phyloP scores from a whole-genome alignment of 2,113 vertebrate genomes.

The Gobius niger region DNA sequence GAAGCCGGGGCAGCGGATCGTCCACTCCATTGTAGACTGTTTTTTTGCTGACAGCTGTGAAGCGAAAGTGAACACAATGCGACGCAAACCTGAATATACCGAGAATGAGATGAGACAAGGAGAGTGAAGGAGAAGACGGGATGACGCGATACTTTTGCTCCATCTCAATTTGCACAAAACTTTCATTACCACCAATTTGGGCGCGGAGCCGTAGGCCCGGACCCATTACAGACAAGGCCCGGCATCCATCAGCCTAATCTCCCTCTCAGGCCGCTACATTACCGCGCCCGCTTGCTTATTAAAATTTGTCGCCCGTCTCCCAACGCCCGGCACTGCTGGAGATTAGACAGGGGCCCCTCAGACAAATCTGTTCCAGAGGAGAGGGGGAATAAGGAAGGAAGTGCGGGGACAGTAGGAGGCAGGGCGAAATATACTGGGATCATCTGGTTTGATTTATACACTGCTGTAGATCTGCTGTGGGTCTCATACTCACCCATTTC shows the following conservation, averaged over 20 bases:
- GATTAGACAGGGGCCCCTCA: constrained; percentile 64
- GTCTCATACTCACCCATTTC: constrained; percentile 19
- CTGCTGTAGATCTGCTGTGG: constrained; percentile 42
- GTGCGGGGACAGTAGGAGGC: constrained; percentile 44
- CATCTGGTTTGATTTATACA: constrained; percentile 74
- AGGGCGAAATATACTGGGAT: constrained; percentile 50
- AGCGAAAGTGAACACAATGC: constrained; percentile 21
- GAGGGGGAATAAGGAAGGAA: constrained; percentile 37
- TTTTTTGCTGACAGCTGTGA: background rate
- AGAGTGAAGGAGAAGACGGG: constrained; percentile 37
- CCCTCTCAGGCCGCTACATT: constrained; percentile 75
- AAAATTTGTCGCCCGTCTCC: constrained; percentile 75
- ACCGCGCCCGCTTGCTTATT: constrained; percentile 74
- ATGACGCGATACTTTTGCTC: constrained; percentile 58
- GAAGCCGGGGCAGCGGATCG: background rate
- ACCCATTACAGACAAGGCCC: constrained; percentile 69
- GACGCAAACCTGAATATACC: constrained; percentile 23
- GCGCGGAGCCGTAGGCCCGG: constrained; percentile 69
- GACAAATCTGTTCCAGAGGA: constrained; percentile 68
- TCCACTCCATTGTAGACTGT: background rate
- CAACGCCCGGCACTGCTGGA: constrained; percentile 63
- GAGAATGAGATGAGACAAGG: constrained; percentile 12
- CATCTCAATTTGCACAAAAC: constrained; percentile 83
- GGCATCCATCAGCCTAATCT: constrained; percentile 81
- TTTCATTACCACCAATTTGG: constrained; percentile 82